These are phyloP conservation scores for Bubalus kerabau DNA, from an alignment of 2,113 vertebrate species.

Conservation along the genomic window DNA sequence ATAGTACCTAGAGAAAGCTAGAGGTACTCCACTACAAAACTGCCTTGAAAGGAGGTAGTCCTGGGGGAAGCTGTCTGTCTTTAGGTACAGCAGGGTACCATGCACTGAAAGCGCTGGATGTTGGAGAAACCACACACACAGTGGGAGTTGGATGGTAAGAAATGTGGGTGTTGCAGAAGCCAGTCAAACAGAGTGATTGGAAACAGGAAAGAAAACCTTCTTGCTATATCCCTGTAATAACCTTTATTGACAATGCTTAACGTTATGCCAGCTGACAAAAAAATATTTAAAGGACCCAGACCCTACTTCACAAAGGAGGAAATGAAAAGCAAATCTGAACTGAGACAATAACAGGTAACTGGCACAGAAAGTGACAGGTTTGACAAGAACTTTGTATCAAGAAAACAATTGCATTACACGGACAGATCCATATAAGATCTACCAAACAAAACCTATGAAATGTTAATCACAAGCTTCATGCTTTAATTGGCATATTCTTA, in stretches of 20 bases:
- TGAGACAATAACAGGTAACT: not conserved
- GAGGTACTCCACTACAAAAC: not conserved
- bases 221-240: not conserved
- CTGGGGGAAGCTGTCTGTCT: not conserved
- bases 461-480: not conserved
- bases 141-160: not conserved
- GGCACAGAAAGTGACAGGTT: not conserved
- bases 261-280: not conserved
- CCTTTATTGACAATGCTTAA: not conserved
- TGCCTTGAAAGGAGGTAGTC: not conserved
- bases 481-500: not conserved
- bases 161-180: too few relatives aligned
- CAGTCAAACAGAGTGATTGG: not conserved
- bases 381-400: not conserved
- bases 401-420: not conserved
- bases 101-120: not conserved
- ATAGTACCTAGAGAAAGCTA: not conserved
- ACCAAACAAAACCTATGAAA: not conserved
- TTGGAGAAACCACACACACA: fast-evolving
- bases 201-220: not conserved
- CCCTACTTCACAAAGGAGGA: not conserved
- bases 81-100: fast-evolving
- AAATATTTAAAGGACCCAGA: not conserved
- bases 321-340: not conserved
- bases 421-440: too few relatives aligned